Evolutionary conservation across 1,140 invertebrate genomes (phyloP).

Genomic region (Drosophila pectinifera): DNA sequence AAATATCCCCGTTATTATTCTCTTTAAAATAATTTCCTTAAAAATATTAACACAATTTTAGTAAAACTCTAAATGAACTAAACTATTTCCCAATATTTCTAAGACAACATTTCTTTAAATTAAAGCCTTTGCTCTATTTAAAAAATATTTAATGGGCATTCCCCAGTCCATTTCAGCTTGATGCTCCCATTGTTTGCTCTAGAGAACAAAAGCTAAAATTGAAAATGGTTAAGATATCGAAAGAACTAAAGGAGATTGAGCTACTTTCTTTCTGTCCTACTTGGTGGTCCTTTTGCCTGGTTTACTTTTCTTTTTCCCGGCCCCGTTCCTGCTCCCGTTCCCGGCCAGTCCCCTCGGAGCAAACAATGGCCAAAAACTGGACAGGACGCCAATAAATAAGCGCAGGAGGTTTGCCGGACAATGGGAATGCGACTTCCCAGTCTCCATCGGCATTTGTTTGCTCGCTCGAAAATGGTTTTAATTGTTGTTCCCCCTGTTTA

Average conservation of each 20-base stretch:
- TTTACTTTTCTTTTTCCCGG: slow-evolving; percentile 69
- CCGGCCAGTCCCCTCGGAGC: slow-evolving; percentile 10
- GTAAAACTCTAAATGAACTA: too few species aligned
- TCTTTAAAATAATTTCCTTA: too few species aligned
- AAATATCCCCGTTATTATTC: too few species aligned
- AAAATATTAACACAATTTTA: too few species aligned
- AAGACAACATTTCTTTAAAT: too few species aligned
- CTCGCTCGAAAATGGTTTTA: slow-evolving; percentile 78
- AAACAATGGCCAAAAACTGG: slow-evolving; percentile 66
- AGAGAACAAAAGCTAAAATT: slow-evolving; percentile 81
- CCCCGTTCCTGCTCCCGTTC: slow-evolving; percentile 45
- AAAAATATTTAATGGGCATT: background rate
- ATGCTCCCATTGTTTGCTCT: slow-evolving; percentile 59
- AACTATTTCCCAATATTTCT: too few species aligned
- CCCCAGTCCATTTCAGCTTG: slow-evolving; percentile 7
- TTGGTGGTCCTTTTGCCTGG: slow-evolving; percentile 78
- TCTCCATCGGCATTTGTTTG: slow-evolving; percentile 57
- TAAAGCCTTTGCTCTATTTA: too few species aligned
- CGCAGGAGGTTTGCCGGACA: slow-evolving; percentile 55
- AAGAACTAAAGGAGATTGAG: slow-evolving; percentile 49
- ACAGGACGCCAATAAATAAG: slow-evolving; percentile 81
- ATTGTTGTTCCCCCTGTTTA: slow-evolving; percentile 67
- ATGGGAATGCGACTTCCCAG: slow-evolving; percentile 46
- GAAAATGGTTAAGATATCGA: slow-evolving; percentile 79
- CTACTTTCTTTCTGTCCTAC: slow-evolving; percentile 68